Base-by-base conservation (phyloP, 2,888 invertebrate species). In the Leucoptera coffeella region DNA sequence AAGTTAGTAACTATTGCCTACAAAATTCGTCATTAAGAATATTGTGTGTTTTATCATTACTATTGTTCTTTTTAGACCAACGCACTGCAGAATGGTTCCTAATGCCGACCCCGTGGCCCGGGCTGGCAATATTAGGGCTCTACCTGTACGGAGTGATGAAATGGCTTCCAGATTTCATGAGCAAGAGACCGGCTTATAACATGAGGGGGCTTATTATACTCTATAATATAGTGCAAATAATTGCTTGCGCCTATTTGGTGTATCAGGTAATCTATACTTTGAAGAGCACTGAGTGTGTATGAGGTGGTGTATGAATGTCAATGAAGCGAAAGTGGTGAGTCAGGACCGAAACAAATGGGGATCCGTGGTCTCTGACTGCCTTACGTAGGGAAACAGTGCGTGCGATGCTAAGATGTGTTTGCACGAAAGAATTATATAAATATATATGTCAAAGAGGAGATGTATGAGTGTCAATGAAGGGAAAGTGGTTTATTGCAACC, bases 151-250 rank as follows among this genome's bases (percentile, higher is more conserved):
- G 81, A 30, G 81, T 89, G 9, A 65, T 74, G 30, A 67, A 72
- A 31, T 60, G 78, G 43, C 82, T 89, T 1, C 90, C 89, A 0
- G 59, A 62, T 21, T 67, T 77, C 41, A 88, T 88, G 86, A 65
- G 64, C 31, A 62, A 76, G 27, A 65, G 81, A 12, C 56, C 71
- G 23, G 78, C 87, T 0, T 78, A 75, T 38, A 73, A 82, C 26
- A 47, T 87, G 14, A 71, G 80, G 19, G 56, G 58, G 21, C 40
- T 78, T 14, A 69, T 88, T 42, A 74, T 80, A 26, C 42, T 73
- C 2, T 88, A 85, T 43, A 84, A 88, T 44, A 47, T 77, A 2
- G 32, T 76, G 11, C 87, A 88, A 71, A 80, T 86, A 25, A 22
- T 73, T 3, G 45, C 75, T 9, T 82, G 80, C 35, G 43, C 48